phyloP scores from a whole-genome alignment of 2,797 vertebrate species.

The Falco columbarius region DNA sequence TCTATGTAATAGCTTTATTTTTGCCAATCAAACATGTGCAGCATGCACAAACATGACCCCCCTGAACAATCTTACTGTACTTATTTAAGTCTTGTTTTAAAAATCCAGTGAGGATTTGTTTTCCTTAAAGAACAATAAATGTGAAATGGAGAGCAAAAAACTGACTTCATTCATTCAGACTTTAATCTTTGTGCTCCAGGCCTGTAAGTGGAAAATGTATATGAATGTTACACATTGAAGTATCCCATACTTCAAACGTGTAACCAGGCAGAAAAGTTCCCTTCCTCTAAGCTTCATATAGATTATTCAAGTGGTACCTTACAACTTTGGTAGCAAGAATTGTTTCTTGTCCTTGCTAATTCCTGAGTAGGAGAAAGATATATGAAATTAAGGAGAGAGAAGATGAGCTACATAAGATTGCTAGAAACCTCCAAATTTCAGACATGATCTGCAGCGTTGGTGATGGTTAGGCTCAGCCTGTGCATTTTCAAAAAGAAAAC shows the following conservation, averaged over 20 bases:
- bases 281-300: background rate
- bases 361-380: background rate
- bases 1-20: background rate
- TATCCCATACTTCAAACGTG: background rate
- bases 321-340: background rate
- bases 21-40: background rate
- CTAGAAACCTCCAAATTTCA: background rate
- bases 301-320: background rate
- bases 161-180: background rate
- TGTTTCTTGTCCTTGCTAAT: background rate
- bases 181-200: background rate
- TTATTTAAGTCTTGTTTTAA: background rate
- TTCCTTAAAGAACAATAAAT: background rate
- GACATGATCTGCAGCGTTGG: background rate
- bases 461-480: background rate
- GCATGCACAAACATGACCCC: background rate
- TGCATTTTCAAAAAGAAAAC: background rate
- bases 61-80: background rate
- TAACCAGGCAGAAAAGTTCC: background rate
- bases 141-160: background rate
- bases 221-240: background rate
- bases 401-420: background rate
- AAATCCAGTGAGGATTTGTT: background rate
- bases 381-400: background rate
- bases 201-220: background rate